Evolutionary conservation across 2,888 invertebrate species (phyloP).

Genomic region (Phortica okadai): DNA sequence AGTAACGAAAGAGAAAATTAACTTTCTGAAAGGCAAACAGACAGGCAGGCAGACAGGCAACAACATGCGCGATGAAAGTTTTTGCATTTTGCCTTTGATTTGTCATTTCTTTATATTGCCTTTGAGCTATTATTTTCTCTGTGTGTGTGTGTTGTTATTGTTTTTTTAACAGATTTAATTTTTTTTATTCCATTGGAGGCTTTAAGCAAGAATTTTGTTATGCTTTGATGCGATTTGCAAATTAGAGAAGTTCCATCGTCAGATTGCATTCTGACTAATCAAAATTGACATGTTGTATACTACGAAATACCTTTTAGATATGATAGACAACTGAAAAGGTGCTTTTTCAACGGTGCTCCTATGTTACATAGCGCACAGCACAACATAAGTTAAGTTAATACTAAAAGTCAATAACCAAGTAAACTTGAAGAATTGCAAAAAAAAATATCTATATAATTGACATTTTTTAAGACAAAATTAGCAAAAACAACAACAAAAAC

Average conservation of each 20-base stretch:
- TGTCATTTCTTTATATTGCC: conserved; percentile 31
- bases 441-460: neutral
- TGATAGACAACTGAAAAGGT: no score
- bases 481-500: conserved; percentile 37
- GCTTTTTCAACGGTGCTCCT: no score
- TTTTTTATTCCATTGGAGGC: neutral
- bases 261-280: no score
- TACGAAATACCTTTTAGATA: no score
- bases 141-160: conserved; percentile 11
- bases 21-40: neutral
- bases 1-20: conserved; percentile 23
- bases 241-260: no score
- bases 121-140: conserved; percentile 24
- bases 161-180: conserved; percentile 11
- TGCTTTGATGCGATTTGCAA: neutral
- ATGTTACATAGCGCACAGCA: no score
- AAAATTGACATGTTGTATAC: no score
- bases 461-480: conserved; percentile 37
- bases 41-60: neutral
- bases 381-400: no score
- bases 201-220: neutral
- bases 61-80: conserved; percentile 14
- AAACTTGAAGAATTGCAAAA: no score
- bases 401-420: no score
- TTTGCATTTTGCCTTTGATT: conserved; percentile 41